Percentiles rank a stretch among this genome's conserved stretches.
Evolutionary conservation across 2,797 vertebrate species (phyloP).

Genomic region (Smutsia temminckii): DNA sequence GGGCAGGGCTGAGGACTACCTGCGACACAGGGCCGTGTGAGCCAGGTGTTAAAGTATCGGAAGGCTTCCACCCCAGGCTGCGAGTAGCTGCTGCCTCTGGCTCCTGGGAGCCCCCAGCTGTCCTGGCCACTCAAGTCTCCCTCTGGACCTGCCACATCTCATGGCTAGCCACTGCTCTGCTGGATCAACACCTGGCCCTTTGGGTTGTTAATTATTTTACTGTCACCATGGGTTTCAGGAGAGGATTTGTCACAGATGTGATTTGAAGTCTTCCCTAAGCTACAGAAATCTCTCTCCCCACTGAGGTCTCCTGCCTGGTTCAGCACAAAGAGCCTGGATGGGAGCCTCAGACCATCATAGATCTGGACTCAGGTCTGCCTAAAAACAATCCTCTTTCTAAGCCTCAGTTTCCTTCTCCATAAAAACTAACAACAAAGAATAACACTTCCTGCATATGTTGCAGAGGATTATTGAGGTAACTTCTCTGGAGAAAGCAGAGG

Average conservation of each 20-base stretch:
- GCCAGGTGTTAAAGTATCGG: background rate
- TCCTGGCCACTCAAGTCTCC: background rate
- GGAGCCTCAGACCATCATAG: background rate
- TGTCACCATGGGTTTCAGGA: background rate
- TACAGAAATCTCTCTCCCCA: background rate
- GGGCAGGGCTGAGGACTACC: rapidly evolving
- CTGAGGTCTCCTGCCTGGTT: background rate
- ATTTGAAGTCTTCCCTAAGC: slow-evolving; percentile 14
- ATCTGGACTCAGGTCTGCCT: background rate
- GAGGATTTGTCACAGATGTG: background rate
- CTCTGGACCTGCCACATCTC: background rate
- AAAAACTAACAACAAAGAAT: background rate
- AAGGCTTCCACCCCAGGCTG: background rate
- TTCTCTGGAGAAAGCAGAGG: background rate
- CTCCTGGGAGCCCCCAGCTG: background rate
- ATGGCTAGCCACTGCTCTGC: background rate
- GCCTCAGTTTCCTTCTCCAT: background rate
- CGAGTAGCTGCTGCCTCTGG: background rate
- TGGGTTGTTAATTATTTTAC: background rate
- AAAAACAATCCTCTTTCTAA: background rate
- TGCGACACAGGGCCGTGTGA: background rate
- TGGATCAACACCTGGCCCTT: background rate
- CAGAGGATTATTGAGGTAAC: background rate
- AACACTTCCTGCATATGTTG: background rate
- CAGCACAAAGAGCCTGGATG: background rate